A percentile compares a stretch with the other conserved stretches of the same genome.
Evolutionary conservation across 2,888 invertebrate species (phyloP).

Genomic region (Romanomermis culicivorax): DNA sequence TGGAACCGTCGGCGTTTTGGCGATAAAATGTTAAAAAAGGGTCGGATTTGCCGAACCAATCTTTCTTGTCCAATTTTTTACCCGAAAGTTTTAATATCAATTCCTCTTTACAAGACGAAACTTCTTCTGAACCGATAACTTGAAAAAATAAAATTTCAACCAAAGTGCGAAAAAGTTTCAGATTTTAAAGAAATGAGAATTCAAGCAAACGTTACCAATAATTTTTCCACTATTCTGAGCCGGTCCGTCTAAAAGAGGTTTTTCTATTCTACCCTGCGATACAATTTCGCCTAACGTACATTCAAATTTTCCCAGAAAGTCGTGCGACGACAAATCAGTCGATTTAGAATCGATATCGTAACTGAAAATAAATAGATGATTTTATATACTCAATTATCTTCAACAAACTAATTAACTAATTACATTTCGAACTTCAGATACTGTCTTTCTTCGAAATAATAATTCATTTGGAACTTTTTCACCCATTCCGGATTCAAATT

Average conservation of each 20-base stretch:
- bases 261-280: slow-evolving; percentile 9
- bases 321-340: slow-evolving; percentile 20
- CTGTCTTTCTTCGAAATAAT: slow-evolving; percentile 23
- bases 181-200: too few species aligned
- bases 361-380: slow-evolving; percentile 13
- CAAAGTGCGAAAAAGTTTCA: neutral
- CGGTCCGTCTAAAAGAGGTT: slow-evolving; percentile 2
- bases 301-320: slow-evolving; percentile 37
- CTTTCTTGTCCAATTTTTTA: slow-evolving; percentile 19
- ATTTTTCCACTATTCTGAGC: neutral
- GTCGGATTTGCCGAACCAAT: slow-evolving; percentile 22
- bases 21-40: slow-evolving; percentile 22
- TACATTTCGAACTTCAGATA: slow-evolving; percentile 22
- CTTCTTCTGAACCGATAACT: slow-evolving; percentile 12
- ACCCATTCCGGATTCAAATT: slow-evolving; percentile 21
- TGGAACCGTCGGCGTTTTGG: slow-evolving; percentile 17
- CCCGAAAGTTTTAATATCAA: slow-evolving; percentile 8
- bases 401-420: too few species aligned
- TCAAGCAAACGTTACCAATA: too few species aligned
- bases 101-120: slow-evolving; percentile 11
- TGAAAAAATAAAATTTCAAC: neutral
- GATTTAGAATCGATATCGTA: slow-evolving; percentile 20
- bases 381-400: neutral
- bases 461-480: slow-evolving; percentile 18
- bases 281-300: slow-evolving; percentile 39